A percentile compares a stretch with the other conserved stretches of the same genome.
These are phyloP conservation scores for Drosophila fungiperda DNA, from an alignment of 2,888 invertebrate genomes.

Conservation along the genomic window DNA sequence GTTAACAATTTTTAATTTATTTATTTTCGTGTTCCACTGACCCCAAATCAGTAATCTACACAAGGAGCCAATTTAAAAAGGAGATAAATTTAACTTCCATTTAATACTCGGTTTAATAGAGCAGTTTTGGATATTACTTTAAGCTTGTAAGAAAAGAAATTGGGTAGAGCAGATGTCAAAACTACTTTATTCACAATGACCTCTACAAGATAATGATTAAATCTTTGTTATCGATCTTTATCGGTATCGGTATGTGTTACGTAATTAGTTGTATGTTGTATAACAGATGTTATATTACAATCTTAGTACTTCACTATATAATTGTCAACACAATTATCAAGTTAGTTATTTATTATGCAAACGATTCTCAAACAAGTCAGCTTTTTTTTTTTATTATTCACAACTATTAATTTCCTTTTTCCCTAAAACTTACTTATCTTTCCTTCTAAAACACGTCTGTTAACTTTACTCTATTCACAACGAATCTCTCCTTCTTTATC, in stretches of 20 bases:
- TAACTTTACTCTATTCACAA: too few species aligned
- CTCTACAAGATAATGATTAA: not conserved
- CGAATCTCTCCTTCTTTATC: too few species aligned
- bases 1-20: conserved; percentile 2
- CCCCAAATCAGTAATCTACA: not conserved
- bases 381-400: too few species aligned
- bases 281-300: not conserved
- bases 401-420: too few species aligned
- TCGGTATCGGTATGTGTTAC: not conserved
- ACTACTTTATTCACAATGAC: not conserved
- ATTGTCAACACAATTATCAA: not conserved
- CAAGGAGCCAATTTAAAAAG: not conserved
- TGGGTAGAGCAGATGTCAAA: not conserved
- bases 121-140: not conserved
- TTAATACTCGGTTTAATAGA: not conserved
- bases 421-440: too few species aligned
- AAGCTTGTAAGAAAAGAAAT: not conserved
- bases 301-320: not conserved
- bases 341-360: not conserved
- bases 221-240: not conserved
- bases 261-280: not conserved
- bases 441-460: too few species aligned
- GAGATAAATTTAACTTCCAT: not conserved
- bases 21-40: not conserved
- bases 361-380: too few species aligned